Base-by-base conservation (phyloP, 2,113 vertebrate genomes). In the Xiphias gladius region DNA sequence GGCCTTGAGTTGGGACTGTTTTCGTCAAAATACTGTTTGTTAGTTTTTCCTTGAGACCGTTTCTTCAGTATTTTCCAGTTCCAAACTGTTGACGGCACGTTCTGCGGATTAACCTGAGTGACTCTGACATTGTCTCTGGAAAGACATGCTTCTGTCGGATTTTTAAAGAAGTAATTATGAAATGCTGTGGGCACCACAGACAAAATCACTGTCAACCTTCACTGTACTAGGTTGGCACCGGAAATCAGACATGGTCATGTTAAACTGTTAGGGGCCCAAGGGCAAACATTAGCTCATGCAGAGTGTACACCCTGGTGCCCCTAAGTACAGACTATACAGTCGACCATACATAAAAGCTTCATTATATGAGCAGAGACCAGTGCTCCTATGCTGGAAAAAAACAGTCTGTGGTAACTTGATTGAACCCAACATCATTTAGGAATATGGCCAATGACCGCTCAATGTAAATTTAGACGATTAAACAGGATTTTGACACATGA, bases 271-370 rank as follows among this genome's bases (percentile, higher is more conserved):
- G 24, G 66, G 28, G 26, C 46, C 28, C 46, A 30, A 6, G 66
- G 66, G 16, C 28, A 52, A n/a, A 20, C 32, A 52, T 50, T 6
- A 50, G 65, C 43, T 50, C 43, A 10, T 32, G 41, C 43, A 68
- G 43, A 5, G 6, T 68, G 22, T 13, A 24, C 19, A 12, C 54
- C 20, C 10, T 52, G 46, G n/a, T 11, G 8, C 41, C 41, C 41
- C 26, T 20, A 4, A 57, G n/a, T 26, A 24, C 54, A 43, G 39
- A 46, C 39, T 66, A 17, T 6, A 66, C 16, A 26, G 37, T 24
- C 9, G 63, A 26, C 63, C 41, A 43, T 41, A 43, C 63, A 65
- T 63, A 39, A 43, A 24, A 46, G 63, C 39, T 46, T 66, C 63
- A 43, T 26, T 66, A 26, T 66, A 46, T 46, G 39, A 66, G n/a